Percentiles rank a stretch among this genome's conserved stretches.
Evolutionary conservation across 2,113 vertebrate species (phyloP).

Genomic region (Trematomus loennbergii): DNA sequence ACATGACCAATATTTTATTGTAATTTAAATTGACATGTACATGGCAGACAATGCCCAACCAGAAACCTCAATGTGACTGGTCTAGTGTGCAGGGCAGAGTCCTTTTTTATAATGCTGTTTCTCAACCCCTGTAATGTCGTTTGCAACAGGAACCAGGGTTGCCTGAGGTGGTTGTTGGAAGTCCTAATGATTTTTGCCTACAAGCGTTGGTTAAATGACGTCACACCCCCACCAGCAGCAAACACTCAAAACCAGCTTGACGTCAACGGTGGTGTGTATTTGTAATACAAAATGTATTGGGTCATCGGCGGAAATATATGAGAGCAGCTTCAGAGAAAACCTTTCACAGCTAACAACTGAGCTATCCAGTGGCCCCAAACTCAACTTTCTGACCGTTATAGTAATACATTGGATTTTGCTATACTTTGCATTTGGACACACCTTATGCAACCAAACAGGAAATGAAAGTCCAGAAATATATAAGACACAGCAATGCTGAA

Average conservation of each 20-base stretch:
- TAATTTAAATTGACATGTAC: background rate
- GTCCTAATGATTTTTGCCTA: constrained; percentile 53
- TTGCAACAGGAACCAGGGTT: background rate
- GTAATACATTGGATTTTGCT: too few species aligned
- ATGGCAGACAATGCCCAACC: background rate
- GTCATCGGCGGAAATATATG: background rate
- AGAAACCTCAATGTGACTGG: background rate
- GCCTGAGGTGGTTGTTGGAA: constrained; percentile 37
- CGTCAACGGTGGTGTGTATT: constrained; percentile 8
- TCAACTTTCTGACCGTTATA: too few species aligned
- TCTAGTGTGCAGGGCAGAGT: background rate
- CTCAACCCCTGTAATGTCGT: constrained; percentile 3
- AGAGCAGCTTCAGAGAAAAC: background rate
- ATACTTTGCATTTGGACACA: too few species aligned
- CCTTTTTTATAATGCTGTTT: background rate
- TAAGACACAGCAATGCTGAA: background rate
- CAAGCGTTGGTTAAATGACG: constrained; percentile 22
- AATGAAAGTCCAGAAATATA: too few species aligned
- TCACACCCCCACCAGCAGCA: constrained; percentile 20
- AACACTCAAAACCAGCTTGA: constrained; percentile 1
- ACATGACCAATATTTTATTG: background rate
- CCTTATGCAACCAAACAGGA: too few species aligned
- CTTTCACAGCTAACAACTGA: background rate
- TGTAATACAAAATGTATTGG: background rate
- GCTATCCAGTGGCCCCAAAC: too few species aligned